Conservation (phyloP, 2,797 vertebrate genomes). For the Cirrhinus molitorella region DNA sequence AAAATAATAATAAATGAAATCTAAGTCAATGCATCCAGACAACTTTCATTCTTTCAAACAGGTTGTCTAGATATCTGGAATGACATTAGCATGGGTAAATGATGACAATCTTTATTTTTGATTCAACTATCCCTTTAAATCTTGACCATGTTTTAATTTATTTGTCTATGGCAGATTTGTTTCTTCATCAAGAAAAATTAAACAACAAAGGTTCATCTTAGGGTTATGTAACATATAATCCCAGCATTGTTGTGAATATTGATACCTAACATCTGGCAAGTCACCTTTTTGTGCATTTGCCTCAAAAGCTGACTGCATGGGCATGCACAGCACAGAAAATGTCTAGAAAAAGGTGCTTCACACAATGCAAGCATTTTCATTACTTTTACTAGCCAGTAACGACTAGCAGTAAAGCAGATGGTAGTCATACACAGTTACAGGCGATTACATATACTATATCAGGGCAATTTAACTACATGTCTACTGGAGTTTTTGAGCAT, state of each 20-base stretch:
- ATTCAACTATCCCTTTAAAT: not conserved
- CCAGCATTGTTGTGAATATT: not conserved
- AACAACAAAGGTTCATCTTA: constrained; percentile 1
- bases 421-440: constrained; percentile 34
- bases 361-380: constrained; percentile 43
- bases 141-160: not conserved
- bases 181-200: not conserved
- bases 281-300: constrained; percentile 17
- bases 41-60: not conserved
- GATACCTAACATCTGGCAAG: not conserved
- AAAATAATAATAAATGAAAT: not conserved
- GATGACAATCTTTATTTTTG: not conserved
- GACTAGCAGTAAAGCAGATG: constrained; percentile 33
- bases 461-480: constrained; percentile 41
- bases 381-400: constrained; percentile 19
- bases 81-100: not conserved
- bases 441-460: constrained; percentile 41
- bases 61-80: not conserved
- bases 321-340: constrained; percentile 9
- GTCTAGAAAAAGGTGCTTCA: constrained; percentile 8
- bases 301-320: constrained; percentile 10
- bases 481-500: constrained; percentile 51
- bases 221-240: not conserved
- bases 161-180: not conserved
- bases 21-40: not conserved